These are phyloP conservation scores for Pimephales promelas DNA, from an alignment of 2,113 vertebrate species.

Conservation along the genomic window DNA sequence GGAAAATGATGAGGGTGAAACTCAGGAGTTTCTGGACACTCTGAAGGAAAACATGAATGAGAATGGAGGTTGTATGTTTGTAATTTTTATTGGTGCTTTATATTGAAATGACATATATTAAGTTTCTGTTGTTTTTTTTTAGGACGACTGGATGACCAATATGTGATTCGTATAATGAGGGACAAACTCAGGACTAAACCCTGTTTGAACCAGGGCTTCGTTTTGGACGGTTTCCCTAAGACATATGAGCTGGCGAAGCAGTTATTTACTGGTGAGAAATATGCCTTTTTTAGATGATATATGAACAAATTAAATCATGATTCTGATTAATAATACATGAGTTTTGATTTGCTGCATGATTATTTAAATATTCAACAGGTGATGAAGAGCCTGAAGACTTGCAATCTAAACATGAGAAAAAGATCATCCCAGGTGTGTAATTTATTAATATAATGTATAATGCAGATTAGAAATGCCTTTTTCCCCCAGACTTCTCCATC, in stretches of 20 bases:
- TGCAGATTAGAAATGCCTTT: not conserved
- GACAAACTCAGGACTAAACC: constrained; percentile 86
- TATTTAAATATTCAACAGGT: constrained; percentile 63
- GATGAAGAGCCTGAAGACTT: constrained; percentile 75
- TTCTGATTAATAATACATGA: constrained; percentile 5
- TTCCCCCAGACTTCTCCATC: not conserved
- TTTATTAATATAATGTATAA: constrained; percentile 26
- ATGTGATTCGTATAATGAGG: constrained; percentile 79
- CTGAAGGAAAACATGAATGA: constrained; percentile 82
- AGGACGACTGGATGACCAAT: constrained; percentile 82
- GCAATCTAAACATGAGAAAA: constrained; percentile 67
- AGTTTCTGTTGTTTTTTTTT: not conserved
- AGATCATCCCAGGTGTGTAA: constrained; percentile 83
- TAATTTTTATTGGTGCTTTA: not conserved
- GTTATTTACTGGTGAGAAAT: constrained; percentile 82
- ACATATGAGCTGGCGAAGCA: constrained; percentile 84
- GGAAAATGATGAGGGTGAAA: constrained; percentile 64
- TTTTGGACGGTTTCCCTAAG: constrained; percentile 88
- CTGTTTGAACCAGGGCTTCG: constrained; percentile 91
- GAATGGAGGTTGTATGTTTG: constrained; percentile 72
- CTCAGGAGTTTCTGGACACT: constrained; percentile 75
- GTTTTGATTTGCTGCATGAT: not conserved
- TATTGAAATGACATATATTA: not conserved
- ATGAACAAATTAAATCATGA: constrained; percentile 3
- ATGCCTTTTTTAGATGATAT: not conserved